Percentiles rank a stretch among this genome's conserved stretches.
phyloP scores from a whole-genome alignment of 2,113 vertebrate species.

The Leucopsar rothschildi region DNA sequence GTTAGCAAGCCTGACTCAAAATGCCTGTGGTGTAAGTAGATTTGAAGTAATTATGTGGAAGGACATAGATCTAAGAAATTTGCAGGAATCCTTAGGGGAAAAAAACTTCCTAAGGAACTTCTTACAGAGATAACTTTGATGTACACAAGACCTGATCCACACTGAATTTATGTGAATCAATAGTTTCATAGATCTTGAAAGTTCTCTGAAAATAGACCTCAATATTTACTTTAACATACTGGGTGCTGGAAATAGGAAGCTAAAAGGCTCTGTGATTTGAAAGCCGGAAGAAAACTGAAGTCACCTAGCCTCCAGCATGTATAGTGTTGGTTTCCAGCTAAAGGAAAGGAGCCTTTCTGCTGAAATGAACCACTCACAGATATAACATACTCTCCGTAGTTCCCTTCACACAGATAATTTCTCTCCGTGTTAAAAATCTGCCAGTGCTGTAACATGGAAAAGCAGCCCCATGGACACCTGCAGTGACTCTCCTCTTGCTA shows the following conservation, averaged over 20 bases:
- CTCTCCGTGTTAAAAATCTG: neutral
- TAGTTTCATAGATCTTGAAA: neutral
- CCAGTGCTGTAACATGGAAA: neutral
- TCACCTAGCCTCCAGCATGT: neutral
- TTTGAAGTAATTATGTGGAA: neutral
- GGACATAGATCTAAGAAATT: neutral
- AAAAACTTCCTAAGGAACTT: neutral
- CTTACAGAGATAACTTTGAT: neutral
- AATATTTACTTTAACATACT: neutral
- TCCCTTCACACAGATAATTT: neutral
- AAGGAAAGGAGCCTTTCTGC: neutral
- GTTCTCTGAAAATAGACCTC: neutral
- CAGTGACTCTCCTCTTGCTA: neutral
- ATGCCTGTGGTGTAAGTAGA: neutral
- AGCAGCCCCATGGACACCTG: neutral
- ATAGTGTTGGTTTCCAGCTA: neutral
- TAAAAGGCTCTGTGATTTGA: neutral
- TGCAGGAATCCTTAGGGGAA: neutral
- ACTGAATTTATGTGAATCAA: neutral
- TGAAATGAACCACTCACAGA: neutral
- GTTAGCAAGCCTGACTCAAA: neutral
- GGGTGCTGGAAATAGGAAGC: neutral
- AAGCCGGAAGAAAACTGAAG: neutral
- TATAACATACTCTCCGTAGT: accelerated
- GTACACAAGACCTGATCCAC: neutral